Base-by-base conservation (phyloP, 2,113 vertebrate species). In the Cisticola juncidis region DNA sequence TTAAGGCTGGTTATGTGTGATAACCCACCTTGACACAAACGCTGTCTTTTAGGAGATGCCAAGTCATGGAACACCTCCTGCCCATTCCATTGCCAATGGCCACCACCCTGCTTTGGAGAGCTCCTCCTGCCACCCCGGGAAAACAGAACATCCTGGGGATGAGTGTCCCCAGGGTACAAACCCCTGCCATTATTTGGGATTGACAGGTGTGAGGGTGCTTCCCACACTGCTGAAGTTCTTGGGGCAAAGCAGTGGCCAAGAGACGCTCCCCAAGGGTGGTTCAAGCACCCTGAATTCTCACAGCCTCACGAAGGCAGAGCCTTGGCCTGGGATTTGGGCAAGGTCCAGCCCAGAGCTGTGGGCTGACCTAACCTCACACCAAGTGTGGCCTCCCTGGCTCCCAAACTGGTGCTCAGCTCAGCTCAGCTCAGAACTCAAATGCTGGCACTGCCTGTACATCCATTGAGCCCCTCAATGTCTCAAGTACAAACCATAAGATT, bases 1-100 rank as follows among this genome's bases (percentile, higher is more conserved):
- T 94, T 94, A 87, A 42, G 73, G 72, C 60, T 56, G 69, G 36
- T 56, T 91, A 17, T 53, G 81, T 79, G 70, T 79, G 86, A 95
- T 84, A 94, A 72, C 65, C 57, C 53, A 77, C 54, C 81, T 60
- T 16, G 48, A 72, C 20, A 53, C 76, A 85, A 94, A 70, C 12
- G 40, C 58, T 66, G 54, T 25, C 88, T 76, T 33, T 83, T 29
- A 60, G 84, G 76, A 64, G 78, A 89, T 53, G 61, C 81, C 91
- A 94, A 36, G 19, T 31, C 66, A 28, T 1, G 42, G 70, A 62
- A 29, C 0, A 8, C 16, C 50, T 66, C 74, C 42, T 28, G 4
- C 47, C 40, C 8, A 0, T 57, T 38, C 58, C 54, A 4, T 6
- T 61, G 45, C 45, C 50, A n/a, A 4, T 23, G 53, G 40, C 57